Conservation (phyloP, 2,797 vertebrate genomes). For the Poecilia picta region DNA sequence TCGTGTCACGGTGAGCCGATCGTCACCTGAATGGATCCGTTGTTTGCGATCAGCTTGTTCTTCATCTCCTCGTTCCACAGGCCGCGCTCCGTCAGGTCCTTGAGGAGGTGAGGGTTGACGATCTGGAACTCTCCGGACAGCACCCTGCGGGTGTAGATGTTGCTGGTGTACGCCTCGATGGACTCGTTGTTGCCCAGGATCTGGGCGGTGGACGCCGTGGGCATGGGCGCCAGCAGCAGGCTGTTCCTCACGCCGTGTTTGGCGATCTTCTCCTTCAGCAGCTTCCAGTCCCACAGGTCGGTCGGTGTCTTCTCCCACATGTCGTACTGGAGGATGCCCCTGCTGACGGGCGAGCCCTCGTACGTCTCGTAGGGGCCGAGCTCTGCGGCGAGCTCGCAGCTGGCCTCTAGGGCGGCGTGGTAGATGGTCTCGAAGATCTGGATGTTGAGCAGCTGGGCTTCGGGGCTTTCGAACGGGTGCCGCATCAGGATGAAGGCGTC, state of each 20-base stretch:
- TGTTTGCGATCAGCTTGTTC: constrained; percentile 93
- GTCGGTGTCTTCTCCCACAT: constrained; percentile 95
- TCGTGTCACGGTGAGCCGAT: not conserved
- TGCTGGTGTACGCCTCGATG: constrained; percentile 97
- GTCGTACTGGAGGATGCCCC: constrained; percentile 93
- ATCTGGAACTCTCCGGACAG: constrained; percentile 99
- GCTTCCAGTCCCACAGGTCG: constrained; percentile 90
- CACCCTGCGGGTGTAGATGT: constrained; percentile 97
- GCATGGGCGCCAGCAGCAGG: constrained; percentile 95
- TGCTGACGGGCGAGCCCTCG: constrained; percentile 91
- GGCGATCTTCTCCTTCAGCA: constrained; percentile 92
- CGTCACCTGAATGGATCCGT: constrained; percentile 93
- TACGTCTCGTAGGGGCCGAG: constrained; percentile 90
- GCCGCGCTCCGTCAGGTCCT: constrained; percentile 93
- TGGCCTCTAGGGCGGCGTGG: constrained; percentile 91
- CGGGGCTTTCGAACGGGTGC: constrained; percentile 90
- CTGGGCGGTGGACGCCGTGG: constrained; percentile 97
- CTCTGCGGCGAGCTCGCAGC: constrained; percentile 89
- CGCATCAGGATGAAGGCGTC: constrained; percentile 98
- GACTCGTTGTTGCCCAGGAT: constrained; percentile 99
- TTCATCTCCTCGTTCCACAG: constrained; percentile 99
- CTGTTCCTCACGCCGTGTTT: constrained; percentile 94
- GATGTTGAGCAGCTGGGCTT: constrained; percentile 92
- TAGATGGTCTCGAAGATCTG: constrained; percentile 99
- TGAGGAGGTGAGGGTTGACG: constrained; percentile 96